phyloP scores from a whole-genome alignment of 2,113 vertebrate genomes.

The Hemichromis elongatus region DNA sequence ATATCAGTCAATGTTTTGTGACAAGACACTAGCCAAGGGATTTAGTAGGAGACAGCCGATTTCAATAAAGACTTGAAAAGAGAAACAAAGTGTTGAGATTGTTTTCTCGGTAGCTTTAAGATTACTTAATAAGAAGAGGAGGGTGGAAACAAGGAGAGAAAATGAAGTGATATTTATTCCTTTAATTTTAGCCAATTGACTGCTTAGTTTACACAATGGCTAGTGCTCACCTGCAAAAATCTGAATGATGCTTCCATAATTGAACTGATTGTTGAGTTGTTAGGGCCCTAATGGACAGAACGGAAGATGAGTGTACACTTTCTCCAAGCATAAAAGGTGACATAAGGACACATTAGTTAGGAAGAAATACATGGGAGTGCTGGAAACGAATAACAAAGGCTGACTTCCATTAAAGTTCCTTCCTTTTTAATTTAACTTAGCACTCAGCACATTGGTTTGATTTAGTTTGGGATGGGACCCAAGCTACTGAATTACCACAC shows the following conservation, averaged over 20 bases:
- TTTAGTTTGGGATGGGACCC: slow-evolving; percentile 29
- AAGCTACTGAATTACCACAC: slow-evolving; percentile 10
- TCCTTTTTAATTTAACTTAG: slow-evolving; percentile 28
- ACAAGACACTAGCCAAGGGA: slow-evolving; percentile 49
- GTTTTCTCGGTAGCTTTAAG: slow-evolving; percentile 8
- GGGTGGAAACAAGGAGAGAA: background rate
- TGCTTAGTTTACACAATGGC: slow-evolving; percentile 26
- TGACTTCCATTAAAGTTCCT: slow-evolving; percentile 8
- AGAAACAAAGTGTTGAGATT: slow-evolving; percentile 16
- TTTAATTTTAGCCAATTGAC: slow-evolving; percentile 39
- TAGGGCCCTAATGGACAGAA: slow-evolving; percentile 50
- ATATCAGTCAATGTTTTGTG: slow-evolving; percentile 57
- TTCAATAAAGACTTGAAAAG: slow-evolving; percentile 36
- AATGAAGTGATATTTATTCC: slow-evolving; percentile 40
- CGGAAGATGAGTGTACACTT: slow-evolving; percentile 23
- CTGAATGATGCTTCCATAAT: slow-evolving; percentile 50
- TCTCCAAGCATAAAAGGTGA: slow-evolving; percentile 2
- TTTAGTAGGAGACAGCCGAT: slow-evolving; percentile 38
- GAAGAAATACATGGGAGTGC: background rate
- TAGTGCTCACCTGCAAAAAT: slow-evolving; percentile 63
- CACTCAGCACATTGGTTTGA: slow-evolving; percentile 17
- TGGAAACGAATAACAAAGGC: slow-evolving; percentile 36
- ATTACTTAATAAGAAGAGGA: slow-evolving; percentile 6
- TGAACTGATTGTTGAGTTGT: slow-evolving; percentile 44
- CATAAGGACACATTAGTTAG: background rate